Evolutionary conservation across 2,888 invertebrate genomes (phyloP), one percentile per base, ranked within the genome.

Genomic region (Drosophila formosana): DNA sequence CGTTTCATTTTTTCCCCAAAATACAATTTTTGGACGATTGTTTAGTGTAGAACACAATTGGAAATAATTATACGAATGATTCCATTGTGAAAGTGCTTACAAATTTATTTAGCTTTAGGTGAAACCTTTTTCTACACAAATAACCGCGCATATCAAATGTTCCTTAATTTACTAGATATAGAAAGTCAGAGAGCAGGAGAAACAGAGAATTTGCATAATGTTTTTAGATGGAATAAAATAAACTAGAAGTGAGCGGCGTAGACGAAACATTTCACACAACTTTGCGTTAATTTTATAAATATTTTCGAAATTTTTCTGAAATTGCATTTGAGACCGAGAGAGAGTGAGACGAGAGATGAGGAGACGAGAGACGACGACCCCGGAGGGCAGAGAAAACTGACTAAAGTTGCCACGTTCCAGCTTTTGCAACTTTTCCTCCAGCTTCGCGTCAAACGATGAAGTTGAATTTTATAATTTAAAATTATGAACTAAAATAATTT

Each of bases 241-340:
- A 83, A 72, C 72, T 73, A 71, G 50, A 45, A 56, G 65, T 46
- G 51, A 49, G 39, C 39, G 66, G 56, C 51, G 67, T 56, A 78
- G 83, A 83, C 82, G 72, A 66, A 78, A 80, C 70, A 72, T 79
- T 87, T 87, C 71, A 46, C 88, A 84, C 87, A 84, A 86, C 81
- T 84, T 86, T 88, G 87, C 87, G 87, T 87, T 89, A 86, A 86
- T 86, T 86, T 86, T 86, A 88, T 82, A 86, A 86, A 85, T 85
- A 85, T 85, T 89, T 84, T 88, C 71, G 58, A 78, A 88, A 83
- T 75, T 18, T 46, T 83, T 67, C 62, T 37, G 63, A 84, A 84
- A 84, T 88, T 84, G 75, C 75, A 78, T 84, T 84, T 83, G 68
- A 55, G 51, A 53, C 30, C 34, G 41, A 51, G 39, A 50, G 51